Evolutionary conservation across 2,113 vertebrate species (phyloP), one percentile per base, ranked within the genome.

Genomic region (Nyctereutes procyonoides): DNA sequence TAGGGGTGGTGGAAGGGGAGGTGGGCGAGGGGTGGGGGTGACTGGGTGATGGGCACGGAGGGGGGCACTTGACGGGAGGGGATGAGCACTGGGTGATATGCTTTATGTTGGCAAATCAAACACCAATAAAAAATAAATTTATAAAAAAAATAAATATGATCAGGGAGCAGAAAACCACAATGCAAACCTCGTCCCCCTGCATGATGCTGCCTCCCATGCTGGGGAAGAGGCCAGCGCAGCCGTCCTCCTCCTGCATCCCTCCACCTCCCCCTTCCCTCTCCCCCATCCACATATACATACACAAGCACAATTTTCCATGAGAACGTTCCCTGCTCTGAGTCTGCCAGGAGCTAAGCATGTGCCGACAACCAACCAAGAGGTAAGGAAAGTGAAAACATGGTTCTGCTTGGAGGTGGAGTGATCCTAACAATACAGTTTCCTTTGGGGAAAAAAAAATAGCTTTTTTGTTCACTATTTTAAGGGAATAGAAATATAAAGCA

Each of bases 381-480:
- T 6, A 65, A 10, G 63, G 16, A 88, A 84, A 90, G 8, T n/a
- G 38, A 97, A 74, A 93, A 13, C n/a, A 13, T 90, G 35, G 90
- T 67, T 93, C 51, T 94, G 15, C 26, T 96, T 79, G 6, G 19
- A 77, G 38, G 14, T 26, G n/a, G 13, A 71, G 8, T 71, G 35
- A 88, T 53, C 48, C 55, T 94, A 85, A 56, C 10, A 73, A 79
- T 5, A 73, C 2, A 22, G 48, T 60, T 92, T 67, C 51, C 71
- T 30, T 88, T 69, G 35, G 35, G 38, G 32, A 43, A 22, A 16
- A 43, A 53, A 90, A 91, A 80, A 69, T 5, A 73, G 35, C 15
- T 85, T 92, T 83, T 83, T 56, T 96, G 84, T 89, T 51, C 35
- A 76, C 65, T 88, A 92, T 20, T 55, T 90, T 38, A 84, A 94